These are phyloP conservation scores for Chrysaora quinquecirrha DNA, from an alignment of 30 jellyfish, hydroid and myxozoan genomes.

Conservation along the genomic window DNA sequence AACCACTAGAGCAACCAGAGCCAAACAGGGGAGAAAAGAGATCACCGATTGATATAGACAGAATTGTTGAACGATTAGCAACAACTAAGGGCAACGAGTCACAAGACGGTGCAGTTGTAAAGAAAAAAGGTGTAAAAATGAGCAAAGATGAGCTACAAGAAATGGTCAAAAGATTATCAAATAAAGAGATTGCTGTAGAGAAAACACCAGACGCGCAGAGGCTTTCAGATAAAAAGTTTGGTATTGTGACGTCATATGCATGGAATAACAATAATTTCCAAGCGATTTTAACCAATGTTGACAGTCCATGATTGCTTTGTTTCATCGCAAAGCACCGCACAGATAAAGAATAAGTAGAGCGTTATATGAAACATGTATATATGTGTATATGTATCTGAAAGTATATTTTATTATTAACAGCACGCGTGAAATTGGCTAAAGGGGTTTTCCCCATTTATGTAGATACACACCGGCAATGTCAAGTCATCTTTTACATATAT, in stretches of 20 bases:
- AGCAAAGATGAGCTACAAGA: slow-evolving; percentile 42
- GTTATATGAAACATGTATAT: too few species aligned
- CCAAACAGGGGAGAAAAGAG: slow-evolving; percentile 52
- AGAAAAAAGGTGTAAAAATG: slow-evolving; percentile 3
- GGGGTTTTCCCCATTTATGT: too few species aligned
- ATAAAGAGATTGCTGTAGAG: slow-evolving; percentile 56
- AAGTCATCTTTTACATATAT: too few species aligned
- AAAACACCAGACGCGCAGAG: slow-evolving; percentile 75
- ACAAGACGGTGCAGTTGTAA: neutral
- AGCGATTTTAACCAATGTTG: slow-evolving; percentile 52
- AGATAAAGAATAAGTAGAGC: too few species aligned
- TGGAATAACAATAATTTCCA: slow-evolving; percentile 68
- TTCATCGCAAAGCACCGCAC: too few species aligned
- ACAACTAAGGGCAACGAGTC: neutral
- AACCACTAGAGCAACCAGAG: slow-evolving; percentile 27
- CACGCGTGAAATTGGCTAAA: too few species aligned
- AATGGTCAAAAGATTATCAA: slow-evolving; percentile 44
- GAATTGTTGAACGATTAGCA: slow-evolving; percentile 51
- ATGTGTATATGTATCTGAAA: too few species aligned
- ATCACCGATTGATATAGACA: slow-evolving; percentile 35
- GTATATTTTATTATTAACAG: too few species aligned
- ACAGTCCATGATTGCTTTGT: too few species aligned
- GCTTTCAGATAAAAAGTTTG: slow-evolving; percentile 37
- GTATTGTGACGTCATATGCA: slow-evolving; percentile 74
- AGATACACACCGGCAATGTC: too few species aligned